Conservation (phyloP, 2,113 vertebrate genomes). For the Synchiropus splendidus region DNA sequence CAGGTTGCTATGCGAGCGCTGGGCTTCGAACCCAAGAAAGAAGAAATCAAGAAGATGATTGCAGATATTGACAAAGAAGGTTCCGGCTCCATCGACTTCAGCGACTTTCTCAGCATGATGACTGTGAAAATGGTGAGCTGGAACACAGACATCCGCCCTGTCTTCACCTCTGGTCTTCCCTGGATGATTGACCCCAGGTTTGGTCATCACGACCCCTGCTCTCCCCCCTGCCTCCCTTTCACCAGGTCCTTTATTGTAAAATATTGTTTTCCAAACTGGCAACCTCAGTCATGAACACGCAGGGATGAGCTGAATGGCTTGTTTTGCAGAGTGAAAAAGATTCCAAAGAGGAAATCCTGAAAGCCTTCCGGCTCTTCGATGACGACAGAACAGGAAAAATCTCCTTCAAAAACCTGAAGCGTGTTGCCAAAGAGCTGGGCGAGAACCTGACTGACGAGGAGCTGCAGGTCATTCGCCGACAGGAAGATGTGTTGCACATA, state of each 20-base stretch:
- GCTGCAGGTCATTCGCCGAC: conserved; percentile 72
- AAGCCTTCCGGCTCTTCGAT: conserved; percentile 88
- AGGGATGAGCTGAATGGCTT: neutral
- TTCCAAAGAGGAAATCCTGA: conserved; percentile 88
- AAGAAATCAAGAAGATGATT: conserved; percentile 88
- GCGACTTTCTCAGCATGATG: conserved; percentile 84
- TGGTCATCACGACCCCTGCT: too few species aligned
- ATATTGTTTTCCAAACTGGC: too few species aligned
- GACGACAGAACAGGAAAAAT: conserved; percentile 87
- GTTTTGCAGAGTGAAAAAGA: conserved; percentile 79
- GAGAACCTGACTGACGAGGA: conserved; percentile 90
- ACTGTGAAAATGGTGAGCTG: conserved; percentile 81
- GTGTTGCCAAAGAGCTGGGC: conserved; percentile 85
- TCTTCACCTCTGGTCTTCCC: too few species aligned
- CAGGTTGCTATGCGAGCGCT: conserved; percentile 89
- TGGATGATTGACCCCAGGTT: too few species aligned
- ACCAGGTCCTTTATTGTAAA: too few species aligned
- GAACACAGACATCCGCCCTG: neutral
- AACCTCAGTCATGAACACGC: neutral
- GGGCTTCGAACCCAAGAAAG: conserved; percentile 92
- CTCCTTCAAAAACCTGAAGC: conserved; percentile 87
- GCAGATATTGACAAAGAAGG: conserved; percentile 80
- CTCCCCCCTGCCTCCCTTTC: too few species aligned
- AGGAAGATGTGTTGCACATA: neutral
- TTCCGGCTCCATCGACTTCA: conserved; percentile 76